Percentiles rank a stretch among this genome's conserved stretches.
Evolutionary conservation across 2,113 vertebrate genomes (phyloP).

Genomic region (Piprites chloris): DNA sequence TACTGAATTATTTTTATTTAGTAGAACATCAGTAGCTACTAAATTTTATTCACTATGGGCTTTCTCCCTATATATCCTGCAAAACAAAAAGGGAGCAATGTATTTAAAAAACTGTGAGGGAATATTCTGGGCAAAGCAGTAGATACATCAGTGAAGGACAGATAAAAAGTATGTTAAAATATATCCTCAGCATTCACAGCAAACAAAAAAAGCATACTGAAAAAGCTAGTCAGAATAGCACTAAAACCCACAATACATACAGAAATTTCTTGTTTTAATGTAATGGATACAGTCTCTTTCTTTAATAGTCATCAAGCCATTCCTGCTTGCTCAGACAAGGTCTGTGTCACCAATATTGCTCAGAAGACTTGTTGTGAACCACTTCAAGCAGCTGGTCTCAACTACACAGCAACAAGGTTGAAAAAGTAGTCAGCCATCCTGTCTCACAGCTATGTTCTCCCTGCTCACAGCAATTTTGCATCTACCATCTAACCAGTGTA

Average conservation of each 20-base stretch:
- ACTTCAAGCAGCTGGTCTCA: background rate
- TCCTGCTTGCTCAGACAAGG: background rate
- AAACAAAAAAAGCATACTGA: background rate
- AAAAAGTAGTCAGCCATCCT: background rate
- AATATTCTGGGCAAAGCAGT: background rate
- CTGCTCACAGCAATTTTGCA: background rate
- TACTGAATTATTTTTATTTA: background rate
- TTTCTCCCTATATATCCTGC: background rate
- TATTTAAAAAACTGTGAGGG: background rate
- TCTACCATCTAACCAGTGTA: background rate
- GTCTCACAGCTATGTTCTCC: background rate
- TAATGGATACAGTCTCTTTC: background rate
- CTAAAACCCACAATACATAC: background rate
- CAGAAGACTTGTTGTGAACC: background rate
- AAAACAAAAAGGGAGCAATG: background rate
- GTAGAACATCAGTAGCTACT: background rate
- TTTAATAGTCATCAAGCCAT: background rate
- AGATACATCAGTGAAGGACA: background rate
- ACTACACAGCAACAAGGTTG: fast-evolving
- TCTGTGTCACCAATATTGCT: background rate
- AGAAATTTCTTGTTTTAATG: background rate
- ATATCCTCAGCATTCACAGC: background rate
- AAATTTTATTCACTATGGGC: background rate
- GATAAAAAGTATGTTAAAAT: background rate
- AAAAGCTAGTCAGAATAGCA: background rate